Evolutionary conservation across 2,888 invertebrate species (phyloP).

Genomic region (Cephalotes varians): DNA sequence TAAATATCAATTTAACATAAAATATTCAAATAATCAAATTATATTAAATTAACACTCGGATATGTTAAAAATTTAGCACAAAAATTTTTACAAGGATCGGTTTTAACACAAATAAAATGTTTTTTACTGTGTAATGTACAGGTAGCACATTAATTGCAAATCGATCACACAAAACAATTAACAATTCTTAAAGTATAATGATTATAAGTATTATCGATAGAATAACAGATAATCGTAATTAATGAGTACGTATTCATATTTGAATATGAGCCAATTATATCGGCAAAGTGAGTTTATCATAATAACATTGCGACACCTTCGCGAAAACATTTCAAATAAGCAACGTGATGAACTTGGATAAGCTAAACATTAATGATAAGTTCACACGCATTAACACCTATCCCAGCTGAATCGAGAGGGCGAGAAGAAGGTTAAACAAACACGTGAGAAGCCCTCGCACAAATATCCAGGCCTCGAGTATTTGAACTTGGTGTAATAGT

Average conservation of each 20-base stretch:
- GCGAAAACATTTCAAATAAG: slow-evolving; percentile 10
- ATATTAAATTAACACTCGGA: too few species aligned
- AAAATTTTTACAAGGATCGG: too few species aligned
- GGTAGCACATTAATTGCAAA: neutral
- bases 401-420: slow-evolving; percentile 7
- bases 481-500: slow-evolving; percentile 27
- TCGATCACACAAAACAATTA: neutral
- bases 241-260: neutral
- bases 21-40: too few species aligned
- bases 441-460: slow-evolving; percentile 15
- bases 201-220: neutral
- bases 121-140: too few species aligned
- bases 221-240: neutral
- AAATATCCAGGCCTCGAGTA: slow-evolving; percentile 33
- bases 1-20: too few species aligned
- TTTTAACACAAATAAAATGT: too few species aligned
- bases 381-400: slow-evolving; percentile 17
- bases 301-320: slow-evolving; percentile 12
- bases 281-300: neutral
- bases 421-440: slow-evolving; percentile 41
- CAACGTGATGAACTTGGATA: neutral
- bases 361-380: slow-evolving; percentile 29
- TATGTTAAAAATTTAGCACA: too few species aligned
- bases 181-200: neutral
- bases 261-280: neutral